A percentile compares a stretch with the other conserved stretches of the same genome.
Evolutionary conservation across 2,797 vertebrate species (phyloP).

Genomic region (Etheostoma nigrum): DNA sequence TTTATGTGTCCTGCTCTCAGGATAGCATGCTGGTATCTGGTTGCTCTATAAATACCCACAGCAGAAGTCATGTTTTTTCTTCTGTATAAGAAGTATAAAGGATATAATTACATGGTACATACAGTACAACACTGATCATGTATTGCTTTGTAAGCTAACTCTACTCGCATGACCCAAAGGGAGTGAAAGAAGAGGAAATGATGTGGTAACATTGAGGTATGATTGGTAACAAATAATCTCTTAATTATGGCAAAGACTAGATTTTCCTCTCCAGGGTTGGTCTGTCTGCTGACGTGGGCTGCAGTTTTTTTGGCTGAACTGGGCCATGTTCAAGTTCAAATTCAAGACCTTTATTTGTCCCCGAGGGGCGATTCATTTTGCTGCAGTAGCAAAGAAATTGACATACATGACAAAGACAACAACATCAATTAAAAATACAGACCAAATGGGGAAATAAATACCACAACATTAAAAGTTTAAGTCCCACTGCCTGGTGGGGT

Average conservation of each 20-base stretch:
- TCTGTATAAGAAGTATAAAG: slow-evolving; percentile 22
- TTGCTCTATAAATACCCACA: slow-evolving; percentile 64
- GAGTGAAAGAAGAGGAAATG: slow-evolving; percentile 24
- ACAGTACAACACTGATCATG: slow-evolving; percentile 37
- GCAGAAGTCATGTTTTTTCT: slow-evolving; percentile 43
- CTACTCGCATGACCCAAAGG: slow-evolving; percentile 18
- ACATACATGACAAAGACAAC: too few species aligned
- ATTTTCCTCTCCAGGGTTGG: slow-evolving; percentile 3
- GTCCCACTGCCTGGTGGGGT: slow-evolving; percentile 5
- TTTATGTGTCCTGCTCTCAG: slow-evolving; percentile 43
- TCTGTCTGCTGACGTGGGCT: slow-evolving; percentile 30
- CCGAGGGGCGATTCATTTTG: too few species aligned
- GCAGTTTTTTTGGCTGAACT: slow-evolving; percentile 20
- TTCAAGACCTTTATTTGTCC: too few species aligned
- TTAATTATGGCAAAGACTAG: slow-evolving; percentile 20
- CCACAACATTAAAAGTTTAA: too few species aligned
- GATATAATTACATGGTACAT: slow-evolving; percentile 40
- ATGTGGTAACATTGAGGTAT: slow-evolving; percentile 23
- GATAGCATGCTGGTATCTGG: slow-evolving; percentile 51
- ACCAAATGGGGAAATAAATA: too few species aligned
- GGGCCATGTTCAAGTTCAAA: background rate
- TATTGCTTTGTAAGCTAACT: slow-evolving; percentile 45
- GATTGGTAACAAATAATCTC: slow-evolving; percentile 28
- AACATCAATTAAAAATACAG: too few species aligned
- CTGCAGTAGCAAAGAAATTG: too few species aligned